phyloP scores from a whole-genome alignment of 37 sponge, comb jelly and placozoan genomes.

The Crambe crambe region DNA sequence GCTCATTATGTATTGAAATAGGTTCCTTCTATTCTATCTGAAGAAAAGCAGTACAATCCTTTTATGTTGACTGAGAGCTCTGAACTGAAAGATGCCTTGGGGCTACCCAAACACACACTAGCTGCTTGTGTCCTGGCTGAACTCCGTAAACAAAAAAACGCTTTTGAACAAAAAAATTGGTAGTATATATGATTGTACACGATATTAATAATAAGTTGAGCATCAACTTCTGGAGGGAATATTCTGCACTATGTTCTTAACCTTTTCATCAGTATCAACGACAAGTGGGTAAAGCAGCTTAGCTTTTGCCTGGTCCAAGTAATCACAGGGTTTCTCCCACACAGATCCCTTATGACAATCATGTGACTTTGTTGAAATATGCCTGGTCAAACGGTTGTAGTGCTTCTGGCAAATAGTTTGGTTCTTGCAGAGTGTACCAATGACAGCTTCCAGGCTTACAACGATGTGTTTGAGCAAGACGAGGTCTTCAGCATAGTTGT shows the following conservation, averaged over 20 bases:
- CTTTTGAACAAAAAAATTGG: slow-evolving; percentile 8
- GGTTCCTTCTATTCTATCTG: slow-evolving; percentile 69
- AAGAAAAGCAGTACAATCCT: slow-evolving; percentile 72
- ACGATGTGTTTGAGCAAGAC: slow-evolving; percentile 13
- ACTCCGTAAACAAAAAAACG: slow-evolving; percentile 29
- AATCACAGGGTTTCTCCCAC: slow-evolving; percentile 1
- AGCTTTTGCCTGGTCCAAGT: not conserved
- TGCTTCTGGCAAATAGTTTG: not conserved
- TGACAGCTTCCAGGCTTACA: slow-evolving; percentile 5
- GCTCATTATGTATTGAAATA: not conserved
- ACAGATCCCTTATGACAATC: not conserved
- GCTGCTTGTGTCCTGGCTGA: slow-evolving; percentile 28
- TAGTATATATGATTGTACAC: not conserved
- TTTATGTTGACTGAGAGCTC: slow-evolving; percentile 43
- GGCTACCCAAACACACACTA: not conserved
- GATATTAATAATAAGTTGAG: not conserved
- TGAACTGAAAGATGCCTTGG: slow-evolving; percentile 28
- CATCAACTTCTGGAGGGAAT: too few species aligned
- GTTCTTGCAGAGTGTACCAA: not conserved
- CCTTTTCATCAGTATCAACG: not conserved
- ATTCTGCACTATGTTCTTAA: not conserved
- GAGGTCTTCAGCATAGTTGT: slow-evolving; percentile 54
- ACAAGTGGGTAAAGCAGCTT: not conserved
- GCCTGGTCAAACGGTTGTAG: not conserved
- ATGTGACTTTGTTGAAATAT: not conserved